Percentiles rank a stretch among this genome's conserved stretches.
phyloP scores from a whole-genome alignment of 2,113 vertebrate species.

The Fulica atra region DNA sequence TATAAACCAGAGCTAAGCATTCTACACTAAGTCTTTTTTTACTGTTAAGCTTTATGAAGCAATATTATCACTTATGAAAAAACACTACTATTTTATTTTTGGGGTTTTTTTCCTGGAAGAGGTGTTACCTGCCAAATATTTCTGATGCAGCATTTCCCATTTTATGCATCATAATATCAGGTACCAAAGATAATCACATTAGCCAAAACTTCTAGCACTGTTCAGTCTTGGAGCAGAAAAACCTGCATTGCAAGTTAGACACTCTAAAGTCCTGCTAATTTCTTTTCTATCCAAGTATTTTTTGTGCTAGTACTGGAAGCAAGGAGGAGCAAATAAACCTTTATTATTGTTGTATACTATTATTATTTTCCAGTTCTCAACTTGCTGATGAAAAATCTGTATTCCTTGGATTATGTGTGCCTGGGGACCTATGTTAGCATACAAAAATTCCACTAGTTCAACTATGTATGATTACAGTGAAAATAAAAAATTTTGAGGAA shows the following conservation, averaged over 20 bases:
- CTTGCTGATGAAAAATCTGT: neutral
- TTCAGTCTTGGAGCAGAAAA: neutral
- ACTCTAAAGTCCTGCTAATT: neutral
- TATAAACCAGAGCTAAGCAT: neutral
- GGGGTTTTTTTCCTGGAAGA: neutral
- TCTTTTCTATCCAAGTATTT: neutral
- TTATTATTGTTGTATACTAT: neutral
- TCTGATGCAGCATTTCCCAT: neutral
- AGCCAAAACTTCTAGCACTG: neutral
- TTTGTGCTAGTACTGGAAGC: neutral
- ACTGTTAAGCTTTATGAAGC: neutral
- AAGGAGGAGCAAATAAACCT: neutral
- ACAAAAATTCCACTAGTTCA: neutral
- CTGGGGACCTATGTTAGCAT: neutral
- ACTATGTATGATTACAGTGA: neutral
- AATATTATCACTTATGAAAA: neutral
- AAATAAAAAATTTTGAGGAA: neutral
- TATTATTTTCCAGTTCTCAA: neutral
- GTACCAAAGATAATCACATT: neutral
- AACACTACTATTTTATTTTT: no score
- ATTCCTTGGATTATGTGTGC: neutral
- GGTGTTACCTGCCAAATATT: neutral
- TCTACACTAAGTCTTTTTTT: neutral
- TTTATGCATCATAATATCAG: neutral
- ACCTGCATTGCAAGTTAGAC: neutral